Conservation (phyloP, 2,797 vertebrate species). For the Clarias laeviceps region DNA sequence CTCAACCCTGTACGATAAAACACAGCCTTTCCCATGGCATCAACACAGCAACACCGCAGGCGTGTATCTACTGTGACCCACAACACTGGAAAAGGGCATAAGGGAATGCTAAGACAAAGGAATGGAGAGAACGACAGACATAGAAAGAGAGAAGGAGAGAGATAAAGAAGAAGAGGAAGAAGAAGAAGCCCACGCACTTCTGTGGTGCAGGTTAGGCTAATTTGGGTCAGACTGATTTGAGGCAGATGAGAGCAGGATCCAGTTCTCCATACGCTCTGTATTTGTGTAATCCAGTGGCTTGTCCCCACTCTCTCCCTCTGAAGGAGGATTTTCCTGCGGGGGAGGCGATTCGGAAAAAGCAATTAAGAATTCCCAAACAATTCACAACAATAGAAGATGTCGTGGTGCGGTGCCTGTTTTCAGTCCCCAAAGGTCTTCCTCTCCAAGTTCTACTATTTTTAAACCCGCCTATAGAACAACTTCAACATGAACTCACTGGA, state of each 20-base stretch:
- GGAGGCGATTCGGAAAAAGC: slow-evolving; percentile 75
- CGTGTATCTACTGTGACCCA: slow-evolving; percentile 67
- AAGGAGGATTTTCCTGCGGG: slow-evolving; percentile 79
- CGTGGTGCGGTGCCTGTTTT: slow-evolving; percentile 71
- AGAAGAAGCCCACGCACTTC: slow-evolving; percentile 61
- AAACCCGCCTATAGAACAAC: slow-evolving; percentile 76
- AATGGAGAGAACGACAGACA: slow-evolving; percentile 42
- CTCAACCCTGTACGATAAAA: slow-evolving; percentile 58
- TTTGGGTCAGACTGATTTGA: slow-evolving; percentile 71
- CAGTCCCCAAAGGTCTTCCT: slow-evolving; percentile 65
- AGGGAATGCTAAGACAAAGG: slow-evolving; percentile 60
- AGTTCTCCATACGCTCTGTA: slow-evolving; percentile 68
- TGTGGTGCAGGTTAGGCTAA: slow-evolving; percentile 71
- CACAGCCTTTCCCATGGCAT: slow-evolving; percentile 69
- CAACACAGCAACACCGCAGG: slow-evolving; percentile 62
- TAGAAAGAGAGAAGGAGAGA: not conserved
- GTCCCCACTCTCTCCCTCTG: slow-evolving; percentile 63
- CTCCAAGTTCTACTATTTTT: slow-evolving; percentile 72
- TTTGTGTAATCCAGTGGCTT: slow-evolving; percentile 69
- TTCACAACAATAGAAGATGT: slow-evolving; percentile 76
- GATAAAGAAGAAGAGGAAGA: not conserved
- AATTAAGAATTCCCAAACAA: slow-evolving; percentile 80
- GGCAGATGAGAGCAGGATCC: slow-evolving; percentile 72
- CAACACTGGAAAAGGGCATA: slow-evolving; percentile 63
- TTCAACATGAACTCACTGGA: slow-evolving; percentile 57